These are phyloP conservation scores for Pollicipes pollicipes DNA, from an alignment of 1,140 invertebrate species.

Conservation along the genomic window DNA sequence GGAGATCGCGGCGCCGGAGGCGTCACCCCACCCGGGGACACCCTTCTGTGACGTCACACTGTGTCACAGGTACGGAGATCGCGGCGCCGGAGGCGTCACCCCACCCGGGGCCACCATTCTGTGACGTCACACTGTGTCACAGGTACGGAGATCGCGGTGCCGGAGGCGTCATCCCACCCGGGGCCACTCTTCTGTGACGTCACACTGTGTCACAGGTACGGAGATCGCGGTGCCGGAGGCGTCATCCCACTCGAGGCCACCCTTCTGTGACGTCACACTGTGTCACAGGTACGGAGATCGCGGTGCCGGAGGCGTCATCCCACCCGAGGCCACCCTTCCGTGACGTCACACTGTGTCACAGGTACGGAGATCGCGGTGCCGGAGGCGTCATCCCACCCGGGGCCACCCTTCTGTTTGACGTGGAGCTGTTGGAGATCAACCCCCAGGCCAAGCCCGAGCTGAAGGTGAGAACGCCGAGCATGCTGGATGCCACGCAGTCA, in stretches of 20 bases:
- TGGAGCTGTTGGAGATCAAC: constrained; percentile 13
- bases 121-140: background rate
- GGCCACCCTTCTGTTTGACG: constrained; percentile 14
- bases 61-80: background rate
- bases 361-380: background rate
- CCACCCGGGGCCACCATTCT: background rate
- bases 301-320: background rate
- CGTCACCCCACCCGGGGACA: no score
- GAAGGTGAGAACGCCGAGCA: background rate
- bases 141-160: background rate
- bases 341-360: background rate
- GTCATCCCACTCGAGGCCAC: no score
- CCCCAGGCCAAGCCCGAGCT: background rate
- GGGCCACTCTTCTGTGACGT: no score
- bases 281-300: background rate
- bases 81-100: background rate
- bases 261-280: no score
- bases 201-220: no score
- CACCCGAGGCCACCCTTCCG: background rate
- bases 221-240: no score
- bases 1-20: no score
- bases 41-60: no score
- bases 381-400: background rate
- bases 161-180: background rate
- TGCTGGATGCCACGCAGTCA: no score